phyloP scores from a whole-genome alignment of 2,888 invertebrate species.

The Pandemis heparana region DNA sequence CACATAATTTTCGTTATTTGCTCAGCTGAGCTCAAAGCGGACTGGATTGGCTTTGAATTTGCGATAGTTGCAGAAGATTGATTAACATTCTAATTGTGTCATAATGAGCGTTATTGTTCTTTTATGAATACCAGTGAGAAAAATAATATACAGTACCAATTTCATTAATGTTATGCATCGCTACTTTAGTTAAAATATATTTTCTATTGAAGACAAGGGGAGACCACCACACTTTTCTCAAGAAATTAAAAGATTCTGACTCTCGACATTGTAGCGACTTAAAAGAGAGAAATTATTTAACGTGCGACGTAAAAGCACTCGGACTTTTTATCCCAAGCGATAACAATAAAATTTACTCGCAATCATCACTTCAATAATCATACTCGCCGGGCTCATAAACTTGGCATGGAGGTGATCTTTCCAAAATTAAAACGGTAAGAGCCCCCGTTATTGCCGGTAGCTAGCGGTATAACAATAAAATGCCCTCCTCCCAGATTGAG shows the following conservation, averaged over 20 bases:
- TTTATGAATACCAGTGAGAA: too few species aligned
- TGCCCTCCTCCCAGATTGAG: conserved; percentile 63
- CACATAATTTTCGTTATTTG: conserved; percentile 56
- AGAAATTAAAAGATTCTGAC: too few species aligned
- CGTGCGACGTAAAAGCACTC: background rate
- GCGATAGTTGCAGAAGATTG: background rate
- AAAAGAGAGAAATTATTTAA: background rate
- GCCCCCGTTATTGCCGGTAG: conserved; percentile 45
- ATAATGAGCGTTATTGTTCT: too few species aligned
- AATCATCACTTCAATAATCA: conserved; percentile 41
- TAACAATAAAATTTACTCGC: conserved; percentile 42
- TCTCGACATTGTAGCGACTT: too few species aligned
- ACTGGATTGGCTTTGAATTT: background rate
- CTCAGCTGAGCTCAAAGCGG: conserved; percentile 44
- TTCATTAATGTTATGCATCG: too few species aligned
- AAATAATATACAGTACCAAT: too few species aligned
- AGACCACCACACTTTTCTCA: too few species aligned
- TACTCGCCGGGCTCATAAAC: conserved; percentile 36
- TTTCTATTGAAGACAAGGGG: too few species aligned
- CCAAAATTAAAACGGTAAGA: conserved; percentile 41
- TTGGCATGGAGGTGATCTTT: conserved; percentile 37
- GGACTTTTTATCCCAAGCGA: conserved; percentile 24
- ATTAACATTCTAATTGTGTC: background rate
- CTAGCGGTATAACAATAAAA: conserved; percentile 52
- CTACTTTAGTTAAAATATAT: too few species aligned